A percentile compares a stretch with the other conserved stretches of the same genome.
Evolutionary conservation across 2,888 invertebrate species (phyloP).

Genomic region (Perdita meconis): DNA sequence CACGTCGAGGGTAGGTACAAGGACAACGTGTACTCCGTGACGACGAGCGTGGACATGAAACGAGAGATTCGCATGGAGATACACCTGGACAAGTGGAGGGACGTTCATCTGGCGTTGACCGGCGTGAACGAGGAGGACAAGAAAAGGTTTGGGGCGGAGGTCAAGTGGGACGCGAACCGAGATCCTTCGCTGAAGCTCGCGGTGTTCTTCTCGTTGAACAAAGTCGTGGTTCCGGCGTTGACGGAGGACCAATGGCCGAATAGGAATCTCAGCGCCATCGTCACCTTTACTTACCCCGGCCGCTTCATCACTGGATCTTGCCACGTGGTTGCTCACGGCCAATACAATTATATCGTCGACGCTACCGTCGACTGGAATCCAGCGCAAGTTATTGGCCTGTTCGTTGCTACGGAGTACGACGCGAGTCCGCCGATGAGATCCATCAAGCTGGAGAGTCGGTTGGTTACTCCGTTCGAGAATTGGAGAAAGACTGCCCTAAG

Average conservation of each 20-base stretch:
- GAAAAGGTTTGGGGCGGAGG: slow-evolving; percentile 89
- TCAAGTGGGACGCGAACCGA: slow-evolving; percentile 95
- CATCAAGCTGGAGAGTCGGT: slow-evolving; percentile 83
- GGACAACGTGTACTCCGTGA: slow-evolving; percentile 89
- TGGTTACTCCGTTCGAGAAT: slow-evolving; percentile 86
- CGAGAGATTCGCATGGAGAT: slow-evolving; percentile 89
- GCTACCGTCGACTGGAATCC: slow-evolving; percentile 89
- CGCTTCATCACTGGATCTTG: slow-evolving; percentile 89
- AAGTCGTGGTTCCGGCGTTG: slow-evolving; percentile 61
- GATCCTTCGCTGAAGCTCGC: slow-evolving; percentile 91
- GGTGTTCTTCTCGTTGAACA: slow-evolving; percentile 87
- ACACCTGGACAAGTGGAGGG: slow-evolving; percentile 92
- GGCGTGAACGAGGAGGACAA: slow-evolving; percentile 86
- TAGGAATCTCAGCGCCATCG: slow-evolving; percentile 88
- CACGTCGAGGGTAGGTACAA: slow-evolving; percentile 89
- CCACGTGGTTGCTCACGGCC: slow-evolving; percentile 86
- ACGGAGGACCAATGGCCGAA: slow-evolving; percentile 64
- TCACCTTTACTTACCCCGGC: slow-evolving; percentile 91
- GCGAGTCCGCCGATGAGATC: slow-evolving; percentile 83
- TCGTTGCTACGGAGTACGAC: slow-evolving; percentile 87
- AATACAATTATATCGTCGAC: slow-evolving; percentile 83
- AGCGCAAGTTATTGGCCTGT: slow-evolving; percentile 87
- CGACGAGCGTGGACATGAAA: slow-evolving; percentile 88
- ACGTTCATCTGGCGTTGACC: slow-evolving; percentile 89
- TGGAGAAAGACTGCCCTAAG: slow-evolving; percentile 86